A percentile compares a stretch with the other conserved stretches of the same genome.
Evolutionary conservation across 2,113 vertebrate genomes (phyloP).

Genomic region (Colossoma macropomum): DNA sequence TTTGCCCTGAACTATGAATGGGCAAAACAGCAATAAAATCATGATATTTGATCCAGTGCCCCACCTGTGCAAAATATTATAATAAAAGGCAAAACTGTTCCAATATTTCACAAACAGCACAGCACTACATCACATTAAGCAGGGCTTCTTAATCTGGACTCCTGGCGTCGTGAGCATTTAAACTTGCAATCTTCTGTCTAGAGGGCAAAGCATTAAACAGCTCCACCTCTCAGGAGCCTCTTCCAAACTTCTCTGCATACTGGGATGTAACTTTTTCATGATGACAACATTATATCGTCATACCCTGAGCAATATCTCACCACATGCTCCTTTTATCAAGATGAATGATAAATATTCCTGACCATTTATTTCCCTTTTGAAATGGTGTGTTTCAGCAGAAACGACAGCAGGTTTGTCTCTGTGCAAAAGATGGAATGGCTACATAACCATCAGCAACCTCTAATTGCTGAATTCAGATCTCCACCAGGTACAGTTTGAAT

Average conservation of each 20-base stretch:
- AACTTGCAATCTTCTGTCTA: neutral
- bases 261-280: neutral
- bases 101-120: too few relatives aligned
- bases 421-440: constrained; percentile 11
- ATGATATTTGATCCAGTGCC: neutral
- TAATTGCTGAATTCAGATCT: neutral
- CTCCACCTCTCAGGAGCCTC: neutral
- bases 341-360: neutral
- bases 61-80: neutral
- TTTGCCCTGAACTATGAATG: too few relatives aligned
- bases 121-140: neutral
- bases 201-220: neutral
- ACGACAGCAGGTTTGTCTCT: neutral
- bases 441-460: neutral
- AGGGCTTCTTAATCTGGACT: neutral
- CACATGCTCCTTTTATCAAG: neutral
- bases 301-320: neutral
- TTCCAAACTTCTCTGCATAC: neutral
- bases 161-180: neutral
- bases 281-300: neutral
- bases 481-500: neutral
- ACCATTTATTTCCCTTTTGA: neutral
- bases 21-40: neutral
- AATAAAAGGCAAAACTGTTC: too few relatives aligned
- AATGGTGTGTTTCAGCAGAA: neutral